A percentile compares a stretch with the other conserved stretches of the same genome.
Evolutionary conservation across 2,888 invertebrate genomes (phyloP).

Genomic region (Mycogona germanica): DNA sequence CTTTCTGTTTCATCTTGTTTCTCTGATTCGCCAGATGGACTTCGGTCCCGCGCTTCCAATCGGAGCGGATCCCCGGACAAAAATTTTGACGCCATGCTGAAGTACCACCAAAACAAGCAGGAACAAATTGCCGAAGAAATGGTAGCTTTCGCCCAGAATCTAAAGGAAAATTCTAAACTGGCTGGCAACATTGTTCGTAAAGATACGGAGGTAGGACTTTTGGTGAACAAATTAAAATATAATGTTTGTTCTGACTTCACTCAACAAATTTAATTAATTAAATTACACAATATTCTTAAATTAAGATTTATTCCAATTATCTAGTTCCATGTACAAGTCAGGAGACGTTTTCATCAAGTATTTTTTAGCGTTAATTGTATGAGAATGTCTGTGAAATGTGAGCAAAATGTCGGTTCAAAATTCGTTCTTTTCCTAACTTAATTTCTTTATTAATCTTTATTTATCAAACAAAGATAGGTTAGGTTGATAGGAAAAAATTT

Average conservation of each 20-base stretch:
- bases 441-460: too few relatives aligned
- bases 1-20: constrained; percentile 6
- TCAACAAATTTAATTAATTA: background rate
- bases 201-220: constrained; percentile 58
- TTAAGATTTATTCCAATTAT: too few relatives aligned
- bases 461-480: too few relatives aligned
- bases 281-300: too few relatives aligned
- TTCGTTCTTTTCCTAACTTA: too few relatives aligned
- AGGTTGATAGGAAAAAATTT: too few relatives aligned
- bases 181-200: constrained; percentile 81
- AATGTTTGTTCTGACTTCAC: background rate
- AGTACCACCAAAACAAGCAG: constrained; percentile 78
- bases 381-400: too few relatives aligned
- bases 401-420: too few relatives aligned
- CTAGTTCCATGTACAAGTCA: too few relatives aligned
- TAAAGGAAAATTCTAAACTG: constrained; percentile 80
- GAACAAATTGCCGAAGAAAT: constrained; percentile 90
- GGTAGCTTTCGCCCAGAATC: constrained; percentile 68
- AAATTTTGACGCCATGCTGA: constrained; percentile 67
- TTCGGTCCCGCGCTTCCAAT: background rate
- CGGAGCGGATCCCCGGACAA: constrained; percentile 32
- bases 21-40: background rate
- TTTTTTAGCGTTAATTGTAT: too few relatives aligned
- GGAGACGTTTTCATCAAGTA: too few relatives aligned
- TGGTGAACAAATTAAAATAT: background rate